Conservation (phyloP, 2,113 vertebrate genomes). For the Prochilodus magdalenae region DNA sequence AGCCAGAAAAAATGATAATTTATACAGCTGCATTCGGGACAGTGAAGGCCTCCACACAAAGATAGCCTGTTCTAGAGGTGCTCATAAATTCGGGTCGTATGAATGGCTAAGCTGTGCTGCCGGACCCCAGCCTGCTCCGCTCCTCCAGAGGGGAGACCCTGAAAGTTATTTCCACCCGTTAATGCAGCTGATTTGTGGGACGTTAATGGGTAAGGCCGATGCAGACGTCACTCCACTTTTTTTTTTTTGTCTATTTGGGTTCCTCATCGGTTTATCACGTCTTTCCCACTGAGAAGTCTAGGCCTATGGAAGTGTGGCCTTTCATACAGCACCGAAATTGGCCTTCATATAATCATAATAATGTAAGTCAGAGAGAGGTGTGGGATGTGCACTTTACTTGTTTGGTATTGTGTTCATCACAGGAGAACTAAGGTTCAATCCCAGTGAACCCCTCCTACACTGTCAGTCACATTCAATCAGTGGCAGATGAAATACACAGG, state of each 20-base stretch:
- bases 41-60: slow-evolving; percentile 55
- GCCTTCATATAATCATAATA: neutral
- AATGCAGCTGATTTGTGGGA: slow-evolving; percentile 62
- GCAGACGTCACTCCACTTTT: slow-evolving; percentile 39
- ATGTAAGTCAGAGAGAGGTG: no score
- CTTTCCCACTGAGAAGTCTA: slow-evolving; percentile 39
- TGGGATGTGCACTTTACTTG: no score
- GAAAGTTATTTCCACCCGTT: slow-evolving; percentile 50
- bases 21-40: slow-evolving; percentile 49
- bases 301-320: neutral
- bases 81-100: slow-evolving; percentile 54
- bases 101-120: slow-evolving; percentile 56
- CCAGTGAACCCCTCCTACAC: no score
- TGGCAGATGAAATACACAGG: no score
- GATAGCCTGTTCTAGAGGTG: slow-evolving; percentile 55
- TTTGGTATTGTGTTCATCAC: no score
- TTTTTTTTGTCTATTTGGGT: slow-evolving; percentile 33
- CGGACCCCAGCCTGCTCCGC: slow-evolving; percentile 7
- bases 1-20: slow-evolving; percentile 56
- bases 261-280: slow-evolving; percentile 54
- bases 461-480: no score
- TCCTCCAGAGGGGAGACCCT: slow-evolving; percentile 53
- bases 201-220: slow-evolving; percentile 44
- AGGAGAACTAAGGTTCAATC: no score
- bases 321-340: neutral